phyloP scores from a whole-genome alignment of 2,888 invertebrate genomes.

The Tenthredo scrophulariae region DNA sequence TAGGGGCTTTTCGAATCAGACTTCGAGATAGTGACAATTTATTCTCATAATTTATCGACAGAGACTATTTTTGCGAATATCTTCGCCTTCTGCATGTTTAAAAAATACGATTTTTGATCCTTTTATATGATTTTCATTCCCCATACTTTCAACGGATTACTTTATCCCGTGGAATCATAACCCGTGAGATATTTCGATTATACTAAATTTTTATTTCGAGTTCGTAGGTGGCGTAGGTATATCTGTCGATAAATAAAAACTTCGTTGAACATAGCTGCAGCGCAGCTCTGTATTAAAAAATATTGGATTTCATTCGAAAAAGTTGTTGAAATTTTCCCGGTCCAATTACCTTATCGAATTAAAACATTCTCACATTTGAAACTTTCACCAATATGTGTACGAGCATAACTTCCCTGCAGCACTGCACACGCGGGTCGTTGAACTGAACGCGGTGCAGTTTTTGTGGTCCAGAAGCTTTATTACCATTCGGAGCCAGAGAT shows the following conservation, averaged over 20 bases:
- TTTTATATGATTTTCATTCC: background rate
- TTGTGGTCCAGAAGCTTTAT: background rate
- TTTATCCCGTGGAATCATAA: background rate
- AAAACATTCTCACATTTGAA: slow-evolving; percentile 2
- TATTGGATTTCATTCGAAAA: background rate
- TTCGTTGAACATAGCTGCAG: background rate
- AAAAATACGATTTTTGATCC: too few species aligned
- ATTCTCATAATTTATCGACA: background rate
- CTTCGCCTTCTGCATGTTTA: background rate
- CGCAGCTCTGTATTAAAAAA: background rate
- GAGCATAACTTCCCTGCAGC: background rate
- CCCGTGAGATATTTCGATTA: background rate
- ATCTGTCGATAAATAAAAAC: background rate
- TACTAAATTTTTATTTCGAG: background rate
- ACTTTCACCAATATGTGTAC: background rate
- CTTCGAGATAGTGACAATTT: background rate
- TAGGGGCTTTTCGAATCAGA: slow-evolving; percentile 10
- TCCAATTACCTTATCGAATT: slow-evolving; percentile 18
- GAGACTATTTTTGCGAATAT: background rate
- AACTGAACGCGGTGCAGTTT: background rate
- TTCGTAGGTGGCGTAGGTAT: background rate
- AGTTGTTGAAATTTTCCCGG: background rate
- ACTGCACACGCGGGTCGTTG: background rate
- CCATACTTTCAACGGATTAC: background rate
- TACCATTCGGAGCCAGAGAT: background rate